Conservation (phyloP, 2,113 vertebrate genomes). For the Acanthisitta chloris region DNA sequence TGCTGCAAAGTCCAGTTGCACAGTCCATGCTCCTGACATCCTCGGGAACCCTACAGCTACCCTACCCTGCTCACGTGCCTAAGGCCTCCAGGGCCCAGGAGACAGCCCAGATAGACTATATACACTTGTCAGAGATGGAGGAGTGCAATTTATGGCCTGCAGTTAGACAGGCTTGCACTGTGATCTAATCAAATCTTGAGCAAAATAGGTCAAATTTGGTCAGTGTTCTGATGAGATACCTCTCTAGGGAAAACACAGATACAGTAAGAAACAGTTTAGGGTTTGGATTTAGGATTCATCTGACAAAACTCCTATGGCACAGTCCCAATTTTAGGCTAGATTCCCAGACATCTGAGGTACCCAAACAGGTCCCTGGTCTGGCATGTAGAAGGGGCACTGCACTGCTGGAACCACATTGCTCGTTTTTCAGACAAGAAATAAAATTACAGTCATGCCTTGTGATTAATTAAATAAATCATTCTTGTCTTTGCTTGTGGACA, state of each 20-base stretch:
- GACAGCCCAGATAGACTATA: neutral
- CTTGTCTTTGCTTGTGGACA: slow-evolving; percentile 15
- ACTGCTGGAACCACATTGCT: neutral
- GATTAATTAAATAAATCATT: slow-evolving; percentile 44
- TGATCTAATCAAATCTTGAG: slow-evolving; percentile 52
- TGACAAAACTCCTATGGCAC: neutral
- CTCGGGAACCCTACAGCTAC: neutral
- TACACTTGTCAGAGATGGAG: neutral
- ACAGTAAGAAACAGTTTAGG: neutral
- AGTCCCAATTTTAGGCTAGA: neutral
- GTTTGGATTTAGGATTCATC: neutral
- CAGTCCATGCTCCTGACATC: neutral
- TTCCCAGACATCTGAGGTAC: neutral
- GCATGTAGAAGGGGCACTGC: neutral
- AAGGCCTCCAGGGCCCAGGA: neutral
- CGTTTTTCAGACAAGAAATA: slow-evolving; percentile 41
- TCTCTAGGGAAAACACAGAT: slow-evolving; percentile 10
- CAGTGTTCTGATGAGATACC: neutral
- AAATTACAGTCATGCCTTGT: slow-evolving; percentile 21
- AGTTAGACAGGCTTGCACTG: slow-evolving; percentile 21
- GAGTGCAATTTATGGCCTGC: slow-evolving; percentile 36
- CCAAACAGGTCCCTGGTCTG: neutral
- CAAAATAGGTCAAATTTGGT: slow-evolving; percentile 39
- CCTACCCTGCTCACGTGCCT: neutral
- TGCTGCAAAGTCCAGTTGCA: neutral